phyloP scores from a whole-genome alignment of 2,888 invertebrate species.

The Rhingia campestris region DNA sequence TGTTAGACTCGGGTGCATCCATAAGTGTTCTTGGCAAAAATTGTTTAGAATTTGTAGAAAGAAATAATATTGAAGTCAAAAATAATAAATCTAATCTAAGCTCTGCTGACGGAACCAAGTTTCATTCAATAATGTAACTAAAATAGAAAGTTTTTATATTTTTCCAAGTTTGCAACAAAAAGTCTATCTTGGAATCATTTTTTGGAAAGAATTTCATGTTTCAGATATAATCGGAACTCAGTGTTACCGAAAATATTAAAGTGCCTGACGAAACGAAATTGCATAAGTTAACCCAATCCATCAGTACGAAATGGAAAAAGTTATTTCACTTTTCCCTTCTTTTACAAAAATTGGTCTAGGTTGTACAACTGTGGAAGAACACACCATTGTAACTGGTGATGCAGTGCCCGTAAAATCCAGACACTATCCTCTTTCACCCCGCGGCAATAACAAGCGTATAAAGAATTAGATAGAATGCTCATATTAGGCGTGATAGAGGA shows the following conservation, averaged over 20 bases:
- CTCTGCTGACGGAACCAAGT: not conserved
- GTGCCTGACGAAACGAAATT: not conserved
- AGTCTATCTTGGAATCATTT: not conserved
- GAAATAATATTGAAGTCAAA: too few species aligned
- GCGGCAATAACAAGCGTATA: not conserved
- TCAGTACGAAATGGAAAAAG: not conserved
- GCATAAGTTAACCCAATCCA: not conserved
- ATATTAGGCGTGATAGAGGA: constrained; percentile 3
- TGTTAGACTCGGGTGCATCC: too few species aligned
- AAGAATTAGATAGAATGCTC: not conserved
- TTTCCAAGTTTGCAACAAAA: not conserved
- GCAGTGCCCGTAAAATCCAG: constrained; percentile 1
- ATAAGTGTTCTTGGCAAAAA: too few species aligned
- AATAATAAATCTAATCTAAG: too few species aligned
- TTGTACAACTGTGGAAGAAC: not conserved
- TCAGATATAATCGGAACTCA: constrained; percentile 3
- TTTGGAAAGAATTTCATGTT: constrained; percentile 5
- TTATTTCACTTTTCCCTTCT: not conserved
- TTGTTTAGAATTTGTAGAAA: too few species aligned
- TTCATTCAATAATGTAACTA: not conserved
- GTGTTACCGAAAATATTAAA: not conserved
- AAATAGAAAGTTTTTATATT: not conserved
- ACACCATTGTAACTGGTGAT: not conserved
- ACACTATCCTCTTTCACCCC: constrained; percentile 4
- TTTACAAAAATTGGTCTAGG: constrained; percentile 3